A percentile compares a stretch with the other conserved stretches of the same genome.
These are phyloP conservation scores for Orientallactaga bullata DNA, from an alignment of 2,113 vertebrate species.

Conservation along the genomic window DNA sequence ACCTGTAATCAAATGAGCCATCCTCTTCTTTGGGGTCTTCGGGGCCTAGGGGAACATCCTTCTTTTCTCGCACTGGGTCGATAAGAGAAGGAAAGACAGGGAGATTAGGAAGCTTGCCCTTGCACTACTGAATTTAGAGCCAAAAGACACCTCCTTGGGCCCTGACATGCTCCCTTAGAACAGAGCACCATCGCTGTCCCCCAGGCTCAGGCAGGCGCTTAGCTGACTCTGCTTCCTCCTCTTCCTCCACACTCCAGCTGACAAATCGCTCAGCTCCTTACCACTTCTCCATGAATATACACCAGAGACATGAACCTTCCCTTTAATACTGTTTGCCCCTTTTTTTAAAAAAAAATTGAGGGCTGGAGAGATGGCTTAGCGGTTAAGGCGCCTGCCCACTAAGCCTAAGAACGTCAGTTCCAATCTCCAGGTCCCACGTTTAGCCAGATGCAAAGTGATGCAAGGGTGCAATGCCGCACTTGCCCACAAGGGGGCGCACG, in stretches of 20 bases:
- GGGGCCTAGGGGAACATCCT: conserved; percentile 94
- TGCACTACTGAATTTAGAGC: background rate
- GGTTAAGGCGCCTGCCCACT: no score
- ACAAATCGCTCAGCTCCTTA: background rate
- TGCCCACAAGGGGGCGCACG: no score
- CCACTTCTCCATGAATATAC: background rate
- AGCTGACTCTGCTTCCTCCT: background rate
- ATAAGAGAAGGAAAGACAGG: conserved; percentile 34
- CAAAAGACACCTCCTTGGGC: background rate
- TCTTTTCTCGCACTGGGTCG: conserved; percentile 94
- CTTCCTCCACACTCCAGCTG: background rate
- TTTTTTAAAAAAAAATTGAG: no score
- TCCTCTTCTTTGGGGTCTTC: conserved; percentile 97
- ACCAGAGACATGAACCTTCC: rapidly evolving
- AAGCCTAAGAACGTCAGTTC: no score
- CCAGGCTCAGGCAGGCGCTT: background rate
- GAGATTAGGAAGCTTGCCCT: background rate
- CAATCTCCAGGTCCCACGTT: no score
- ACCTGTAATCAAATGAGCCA: conserved; percentile 98
- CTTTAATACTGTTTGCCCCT: no score
- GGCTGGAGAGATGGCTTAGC: no score
- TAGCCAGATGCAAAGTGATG: no score
- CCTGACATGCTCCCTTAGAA: background rate
- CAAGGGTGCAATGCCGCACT: no score
- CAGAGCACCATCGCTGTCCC: background rate